These are phyloP conservation scores for Tenthredo scrophulariae DNA, from an alignment of 2,888 invertebrate genomes.

Conservation along the genomic window DNA sequence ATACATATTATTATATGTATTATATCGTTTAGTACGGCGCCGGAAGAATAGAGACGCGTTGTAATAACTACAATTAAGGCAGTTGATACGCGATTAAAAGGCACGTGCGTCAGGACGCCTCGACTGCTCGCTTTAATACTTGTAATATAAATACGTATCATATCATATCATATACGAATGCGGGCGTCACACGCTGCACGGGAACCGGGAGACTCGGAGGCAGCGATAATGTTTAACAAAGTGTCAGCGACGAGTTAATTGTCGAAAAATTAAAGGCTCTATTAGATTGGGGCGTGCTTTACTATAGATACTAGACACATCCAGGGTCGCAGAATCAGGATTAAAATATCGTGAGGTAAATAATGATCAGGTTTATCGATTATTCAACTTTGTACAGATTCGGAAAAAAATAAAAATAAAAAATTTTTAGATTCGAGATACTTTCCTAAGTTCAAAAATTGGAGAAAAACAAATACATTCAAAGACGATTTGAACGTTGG, in stretches of 20 bases:
- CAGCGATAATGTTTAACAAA: not conserved
- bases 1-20: not conserved
- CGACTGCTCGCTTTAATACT: not conserved
- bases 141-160: not conserved
- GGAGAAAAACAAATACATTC: no score
- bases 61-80: not conserved
- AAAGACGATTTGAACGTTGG: not conserved
- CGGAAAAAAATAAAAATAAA: no score
- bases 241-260: constrained; percentile 16
- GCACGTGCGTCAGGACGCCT: not conserved
- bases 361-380: not conserved
- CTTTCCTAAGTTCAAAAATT: no score
- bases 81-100: not conserved
- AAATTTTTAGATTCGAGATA: no score
- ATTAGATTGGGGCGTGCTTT: not conserved
- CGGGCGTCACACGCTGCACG: constrained; percentile 6
- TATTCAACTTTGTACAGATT: not conserved
- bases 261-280: not conserved
- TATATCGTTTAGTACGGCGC: not conserved
- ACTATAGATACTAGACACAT: not conserved
- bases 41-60: not conserved
- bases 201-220: not conserved
- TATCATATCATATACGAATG: not conserved
- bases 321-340: not conserved
- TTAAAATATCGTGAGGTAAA: not conserved